phyloP scores from a whole-genome alignment of 2,797 vertebrate genomes.

The Enteromius paludinosus region DNA sequence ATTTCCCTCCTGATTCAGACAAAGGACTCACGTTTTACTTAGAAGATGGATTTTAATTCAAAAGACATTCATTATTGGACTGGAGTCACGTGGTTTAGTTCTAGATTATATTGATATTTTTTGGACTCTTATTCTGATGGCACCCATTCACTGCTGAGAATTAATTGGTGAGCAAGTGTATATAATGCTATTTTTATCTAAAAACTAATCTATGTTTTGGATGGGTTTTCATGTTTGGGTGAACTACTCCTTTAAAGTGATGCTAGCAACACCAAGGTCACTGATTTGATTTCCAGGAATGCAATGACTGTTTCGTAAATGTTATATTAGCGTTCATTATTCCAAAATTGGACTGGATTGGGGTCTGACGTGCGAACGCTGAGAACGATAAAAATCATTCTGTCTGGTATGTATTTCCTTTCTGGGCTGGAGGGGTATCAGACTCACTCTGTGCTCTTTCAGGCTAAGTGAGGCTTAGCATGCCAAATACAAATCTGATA shows the following conservation, averaged over 20 bases:
- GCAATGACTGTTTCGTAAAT: not conserved
- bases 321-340: not conserved
- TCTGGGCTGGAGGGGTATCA: conserved; percentile 62
- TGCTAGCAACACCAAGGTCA: not conserved
- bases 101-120: not conserved
- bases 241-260: not conserved
- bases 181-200: not conserved
- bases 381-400: conserved; percentile 60
- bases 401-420: conserved; percentile 73
- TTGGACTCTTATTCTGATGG: not conserved
- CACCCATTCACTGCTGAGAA: not conserved
- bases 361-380: conserved; percentile 36
- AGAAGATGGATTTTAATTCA: not conserved
- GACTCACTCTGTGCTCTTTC: conserved; percentile 65
- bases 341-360: conserved; percentile 31
- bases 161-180: no score
- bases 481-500: conserved; percentile 75
- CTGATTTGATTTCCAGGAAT: not conserved
- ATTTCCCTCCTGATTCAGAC: not conserved
- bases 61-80: not conserved
- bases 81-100: not conserved
- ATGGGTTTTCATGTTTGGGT: not conserved
- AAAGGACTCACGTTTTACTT: not conserved
- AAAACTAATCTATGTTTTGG: not conserved
- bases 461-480: conserved; percentile 48